Evolutionary conservation across 2,113 vertebrate species (phyloP).

Genomic region (Phylloscopus whistleri): DNA sequence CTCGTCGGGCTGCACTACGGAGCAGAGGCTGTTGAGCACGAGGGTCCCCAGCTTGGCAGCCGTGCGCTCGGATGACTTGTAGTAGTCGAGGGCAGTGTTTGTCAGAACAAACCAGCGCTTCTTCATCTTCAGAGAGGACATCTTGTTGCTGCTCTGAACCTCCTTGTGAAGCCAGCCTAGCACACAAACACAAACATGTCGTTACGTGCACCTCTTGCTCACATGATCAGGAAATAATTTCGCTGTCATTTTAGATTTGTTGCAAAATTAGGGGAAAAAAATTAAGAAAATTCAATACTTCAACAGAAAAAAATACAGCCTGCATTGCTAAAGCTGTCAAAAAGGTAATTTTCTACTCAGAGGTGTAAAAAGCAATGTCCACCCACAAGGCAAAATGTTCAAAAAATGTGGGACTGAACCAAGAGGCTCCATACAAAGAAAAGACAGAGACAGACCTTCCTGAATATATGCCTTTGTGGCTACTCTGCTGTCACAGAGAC

Average conservation of each 20-base stretch:
- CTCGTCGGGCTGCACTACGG: conserved; percentile 86
- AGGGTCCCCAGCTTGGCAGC: conserved; percentile 91
- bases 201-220: background rate
- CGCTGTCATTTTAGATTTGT: background rate
- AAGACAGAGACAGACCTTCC: background rate
- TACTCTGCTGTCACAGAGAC: background rate
- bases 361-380: background rate
- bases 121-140: conserved; percentile 88
- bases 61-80: conserved; percentile 84
- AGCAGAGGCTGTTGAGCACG: conserved; percentile 91
- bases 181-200: background rate
- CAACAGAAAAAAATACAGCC: background rate
- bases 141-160: conserved; percentile 85
- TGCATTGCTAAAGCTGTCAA: background rate
- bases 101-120: conserved; percentile 93
- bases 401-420: background rate
- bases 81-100: conserved; percentile 88
- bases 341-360: background rate
- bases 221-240: background rate
- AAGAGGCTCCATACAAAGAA: background rate
- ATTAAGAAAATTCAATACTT: background rate
- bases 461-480: background rate
- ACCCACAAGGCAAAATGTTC: background rate
- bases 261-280: background rate
- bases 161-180: conserved; percentile 92